Percentiles rank a stretch among this genome's conserved stretches.
These are phyloP conservation scores for Merodon equestris DNA, from an alignment of 2,888 invertebrate genomes.

Conservation along the genomic window DNA sequence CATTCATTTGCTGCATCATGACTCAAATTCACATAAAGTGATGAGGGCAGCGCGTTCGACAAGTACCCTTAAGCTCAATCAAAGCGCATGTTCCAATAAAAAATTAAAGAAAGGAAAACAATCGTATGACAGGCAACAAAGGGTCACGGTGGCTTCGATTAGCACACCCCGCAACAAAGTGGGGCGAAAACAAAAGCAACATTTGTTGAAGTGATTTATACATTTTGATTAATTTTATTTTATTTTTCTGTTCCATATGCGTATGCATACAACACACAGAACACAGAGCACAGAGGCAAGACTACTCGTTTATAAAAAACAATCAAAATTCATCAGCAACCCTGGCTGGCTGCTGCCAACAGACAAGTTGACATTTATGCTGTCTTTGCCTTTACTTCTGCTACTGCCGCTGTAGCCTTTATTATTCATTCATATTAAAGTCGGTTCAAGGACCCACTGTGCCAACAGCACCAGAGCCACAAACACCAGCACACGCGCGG, in stretches of 20 bases:
- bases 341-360: slow-evolving; percentile 53
- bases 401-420: slow-evolving; percentile 32
- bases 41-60: too few relatives aligned
- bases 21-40: too few relatives aligned
- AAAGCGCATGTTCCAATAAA: neutral
- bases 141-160: slow-evolving; percentile 21
- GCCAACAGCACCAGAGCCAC: slow-evolving; percentile 18
- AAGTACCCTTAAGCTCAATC: neutral
- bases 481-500: neutral
- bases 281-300: neutral
- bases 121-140: too few relatives aligned
- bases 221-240: slow-evolving; percentile 61
- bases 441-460: slow-evolving; percentile 66
- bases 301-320: too few relatives aligned
- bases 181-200: slow-evolving; percentile 40
- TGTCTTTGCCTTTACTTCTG: slow-evolving; percentile 52
- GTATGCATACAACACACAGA: neutral
- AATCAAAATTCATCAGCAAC: slow-evolving; percentile 53
- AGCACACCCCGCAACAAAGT: slow-evolving; percentile 5
- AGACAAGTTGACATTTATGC: slow-evolving; percentile 65
- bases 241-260: slow-evolving; percentile 4
- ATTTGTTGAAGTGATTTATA: slow-evolving; percentile 45
- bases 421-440: slow-evolving; percentile 65
- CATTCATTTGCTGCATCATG: too few relatives aligned
- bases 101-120: slow-evolving; percentile 10